Conservation (phyloP, 2,113 vertebrate genomes). For the Zingel zingel region DNA sequence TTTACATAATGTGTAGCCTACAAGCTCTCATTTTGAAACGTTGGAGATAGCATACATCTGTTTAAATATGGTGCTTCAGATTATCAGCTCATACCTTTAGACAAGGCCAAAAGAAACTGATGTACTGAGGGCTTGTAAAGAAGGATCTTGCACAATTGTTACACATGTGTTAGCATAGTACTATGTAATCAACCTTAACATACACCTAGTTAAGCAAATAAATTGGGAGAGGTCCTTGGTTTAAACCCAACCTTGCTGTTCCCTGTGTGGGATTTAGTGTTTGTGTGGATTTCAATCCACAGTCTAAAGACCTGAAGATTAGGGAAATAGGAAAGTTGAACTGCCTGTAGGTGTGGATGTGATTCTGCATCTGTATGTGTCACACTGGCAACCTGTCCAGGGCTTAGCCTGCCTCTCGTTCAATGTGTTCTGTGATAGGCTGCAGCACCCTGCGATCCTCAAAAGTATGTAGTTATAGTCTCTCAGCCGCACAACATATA, state of each 20-base stretch:
- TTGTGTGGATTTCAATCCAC: not conserved
- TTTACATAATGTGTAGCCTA: not conserved
- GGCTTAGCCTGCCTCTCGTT: not conserved
- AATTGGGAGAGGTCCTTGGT: not conserved
- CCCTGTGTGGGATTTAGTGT: not conserved
- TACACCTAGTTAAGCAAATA: not conserved
- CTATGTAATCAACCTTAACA: not conserved
- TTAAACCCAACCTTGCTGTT: not conserved
- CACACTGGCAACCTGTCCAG: not conserved
- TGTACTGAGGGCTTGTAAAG: not conserved
- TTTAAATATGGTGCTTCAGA: not conserved
- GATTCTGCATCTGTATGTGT: not conserved
- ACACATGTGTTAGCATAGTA: not conserved
- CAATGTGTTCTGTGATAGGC: not conserved
- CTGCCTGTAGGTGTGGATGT: not conserved
- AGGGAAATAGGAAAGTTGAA: not conserved
- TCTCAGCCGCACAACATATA: not conserved
- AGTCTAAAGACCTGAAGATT: not conserved
- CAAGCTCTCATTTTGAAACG: not conserved
- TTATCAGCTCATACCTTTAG: not conserved
- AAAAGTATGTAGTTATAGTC: not conserved
- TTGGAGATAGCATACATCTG: not conserved
- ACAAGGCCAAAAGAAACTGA: not conserved
- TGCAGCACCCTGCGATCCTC: not conserved
- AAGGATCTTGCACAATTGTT: not conserved